These are phyloP conservation scores for Asteroscopus sphinx DNA, from an alignment of 2,888 invertebrate species.

Conservation along the genomic window DNA sequence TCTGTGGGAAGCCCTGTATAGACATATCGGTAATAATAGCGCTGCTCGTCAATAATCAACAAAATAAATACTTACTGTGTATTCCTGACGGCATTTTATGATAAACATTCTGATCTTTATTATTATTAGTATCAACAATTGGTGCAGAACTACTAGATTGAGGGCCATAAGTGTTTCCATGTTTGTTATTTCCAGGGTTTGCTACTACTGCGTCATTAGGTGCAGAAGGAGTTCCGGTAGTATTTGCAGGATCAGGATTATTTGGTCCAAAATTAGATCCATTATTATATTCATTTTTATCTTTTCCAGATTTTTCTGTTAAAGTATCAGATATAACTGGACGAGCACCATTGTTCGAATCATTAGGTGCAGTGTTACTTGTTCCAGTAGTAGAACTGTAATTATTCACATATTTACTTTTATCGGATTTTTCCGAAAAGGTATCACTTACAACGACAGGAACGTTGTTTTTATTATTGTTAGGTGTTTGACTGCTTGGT, in stretches of 20 bases:
- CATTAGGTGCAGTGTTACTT: neutral
- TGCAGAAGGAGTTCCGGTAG: too few relatives aligned
- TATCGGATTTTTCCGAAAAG: too few relatives aligned
- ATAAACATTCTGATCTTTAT: too few relatives aligned
- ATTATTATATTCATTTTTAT: neutral
- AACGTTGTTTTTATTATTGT: too few relatives aligned
- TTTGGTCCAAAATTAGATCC: neutral
- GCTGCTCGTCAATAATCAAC: too few relatives aligned
- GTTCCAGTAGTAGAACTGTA: too few relatives aligned
- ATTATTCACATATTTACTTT: too few relatives aligned
- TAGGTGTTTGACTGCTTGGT: slow-evolving; percentile 10
- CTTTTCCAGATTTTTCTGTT: neutral
- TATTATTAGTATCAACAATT: neutral
- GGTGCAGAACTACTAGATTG: neutral
- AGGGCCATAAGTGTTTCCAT: neutral
- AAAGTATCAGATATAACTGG: neutral
- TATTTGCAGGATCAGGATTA: neutral
- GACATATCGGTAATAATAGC: too few relatives aligned
- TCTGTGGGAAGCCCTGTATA: too few relatives aligned
- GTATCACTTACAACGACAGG: too few relatives aligned
- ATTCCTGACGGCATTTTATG: too few relatives aligned
- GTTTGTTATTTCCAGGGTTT: neutral
- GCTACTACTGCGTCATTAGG: neutral
- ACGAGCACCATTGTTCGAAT: neutral
- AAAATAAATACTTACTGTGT: too few relatives aligned